phyloP scores from a whole-genome alignment of 2,888 invertebrate genomes.

The Diadegma fenestrale region DNA sequence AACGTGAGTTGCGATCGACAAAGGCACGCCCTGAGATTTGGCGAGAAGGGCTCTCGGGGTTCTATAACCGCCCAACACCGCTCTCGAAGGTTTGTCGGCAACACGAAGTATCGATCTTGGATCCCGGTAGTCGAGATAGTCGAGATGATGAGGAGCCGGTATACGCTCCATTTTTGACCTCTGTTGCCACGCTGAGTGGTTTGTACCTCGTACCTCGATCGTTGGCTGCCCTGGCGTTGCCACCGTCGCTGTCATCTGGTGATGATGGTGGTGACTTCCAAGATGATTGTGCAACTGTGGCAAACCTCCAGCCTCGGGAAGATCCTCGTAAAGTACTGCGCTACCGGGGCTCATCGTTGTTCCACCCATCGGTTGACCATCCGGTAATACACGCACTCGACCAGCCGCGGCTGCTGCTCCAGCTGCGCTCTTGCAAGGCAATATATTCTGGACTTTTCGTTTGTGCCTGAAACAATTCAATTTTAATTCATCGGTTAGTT shows the following conservation, averaged over 20 bases:
- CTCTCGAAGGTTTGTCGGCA: slow-evolving; percentile 81
- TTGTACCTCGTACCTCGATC: slow-evolving; percentile 82
- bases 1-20: slow-evolving; percentile 77
- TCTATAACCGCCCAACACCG: slow-evolving; percentile 81
- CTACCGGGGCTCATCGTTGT: slow-evolving; percentile 79
- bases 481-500: slow-evolving; percentile 20
- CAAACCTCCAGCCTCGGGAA: slow-evolving; percentile 88
- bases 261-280: slow-evolving; percentile 61
- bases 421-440: slow-evolving; percentile 91
- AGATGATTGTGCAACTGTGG: slow-evolving; percentile 83
- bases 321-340: slow-evolving; percentile 92
- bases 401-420: slow-evolving; percentile 85
- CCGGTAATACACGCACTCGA: slow-evolving; percentile 79
- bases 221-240: slow-evolving; percentile 77
- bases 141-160: slow-evolving; percentile 80
- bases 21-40: slow-evolving; percentile 78
- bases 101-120: slow-evolving; percentile 82
- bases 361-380: slow-evolving; percentile 84
- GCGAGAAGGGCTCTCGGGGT: slow-evolving; percentile 80
- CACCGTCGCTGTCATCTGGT: slow-evolving; percentile 11
- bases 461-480: slow-evolving; percentile 89
- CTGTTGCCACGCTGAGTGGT: slow-evolving; percentile 77
- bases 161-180: slow-evolving; percentile 73
- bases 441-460: slow-evolving; percentile 93
- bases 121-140: slow-evolving; percentile 84